Base-by-base conservation (phyloP, 2,888 invertebrate genomes). In the Agrilus mali region DNA sequence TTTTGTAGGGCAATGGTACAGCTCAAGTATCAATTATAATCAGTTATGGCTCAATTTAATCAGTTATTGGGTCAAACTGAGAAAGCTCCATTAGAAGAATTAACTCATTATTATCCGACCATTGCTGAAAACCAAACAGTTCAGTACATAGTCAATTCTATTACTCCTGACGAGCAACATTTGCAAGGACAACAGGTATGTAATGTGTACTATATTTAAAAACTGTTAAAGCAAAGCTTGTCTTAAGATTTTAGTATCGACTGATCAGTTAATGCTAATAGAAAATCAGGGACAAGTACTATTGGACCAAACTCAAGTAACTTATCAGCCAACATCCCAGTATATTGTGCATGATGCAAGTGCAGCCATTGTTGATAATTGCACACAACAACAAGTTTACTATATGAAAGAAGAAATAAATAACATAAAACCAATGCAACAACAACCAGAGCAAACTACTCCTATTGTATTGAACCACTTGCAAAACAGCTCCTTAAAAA, bases 41-140 rank as follows among this genome's bases (percentile, higher is more conserved):
- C 69, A 66, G 63, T 27, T 47, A 82, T 82, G 82, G 80, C 80
- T 64, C 79, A 80, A 65, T 80, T 75, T 67, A 80, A 74, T 64
- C 79, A 80, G 58, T 76, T 80, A 60, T 72, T 77, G 62, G 61
- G 74, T 61, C 73, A 71, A 67, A 66, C 69, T 42, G 60, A 63
- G 55, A 73, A 71, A 61, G 67, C 68, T 58, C 68, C 72, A 48
- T 59, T 73, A 52, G 78, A 79, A 55, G 78, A 80, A 54, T 60
- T 77, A 50, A 77, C 77, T 63, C 74, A 77, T 58, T 76, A 75
- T 59, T 79, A 76, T 61, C 74, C 77, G 49, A 78, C 77, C 59
- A 62, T 75, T 55, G 71, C 74, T 59, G 67, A 60, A 46, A 54
- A 51, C 42, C 50, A 52, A 38, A 58, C 60, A 20, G 60, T 66